These are phyloP conservation scores for Engraulis encrasicolus DNA, from an alignment of 2,113 vertebrate genomes.

Conservation along the genomic window DNA sequence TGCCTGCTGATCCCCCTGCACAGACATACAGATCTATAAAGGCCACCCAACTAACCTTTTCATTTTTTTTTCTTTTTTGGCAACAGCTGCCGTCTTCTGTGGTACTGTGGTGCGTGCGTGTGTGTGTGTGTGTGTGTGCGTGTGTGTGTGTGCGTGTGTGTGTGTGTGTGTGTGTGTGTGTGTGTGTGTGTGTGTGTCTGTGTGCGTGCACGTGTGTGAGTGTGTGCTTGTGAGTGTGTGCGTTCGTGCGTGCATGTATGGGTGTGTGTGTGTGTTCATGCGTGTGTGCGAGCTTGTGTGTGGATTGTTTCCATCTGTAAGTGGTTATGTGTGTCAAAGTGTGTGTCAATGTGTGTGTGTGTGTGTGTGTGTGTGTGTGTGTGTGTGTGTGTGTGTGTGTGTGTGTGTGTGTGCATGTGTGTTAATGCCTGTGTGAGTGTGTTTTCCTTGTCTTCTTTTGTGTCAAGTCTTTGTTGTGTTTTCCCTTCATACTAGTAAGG, in stretches of 20 bases:
- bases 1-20: slow-evolving; percentile 56
- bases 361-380: not conserved
- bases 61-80: slow-evolving; percentile 49
- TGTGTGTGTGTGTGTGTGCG: slow-evolving; percentile 22
- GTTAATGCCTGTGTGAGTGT: not conserved
- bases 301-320: not conserved
- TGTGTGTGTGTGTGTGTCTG: not conserved
- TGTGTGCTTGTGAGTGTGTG: not conserved
- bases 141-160: slow-evolving; percentile 29
- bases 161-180: not conserved
- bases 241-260: not conserved
- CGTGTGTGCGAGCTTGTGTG: not conserved
- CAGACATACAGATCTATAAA: slow-evolving; percentile 72
- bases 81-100: slow-evolving; percentile 34
- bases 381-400: not conserved
- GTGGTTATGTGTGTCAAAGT: not conserved
- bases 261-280: not conserved
- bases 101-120: not conserved
- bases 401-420: not conserved
- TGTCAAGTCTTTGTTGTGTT: not conserved
- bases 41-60: slow-evolving; percentile 72
- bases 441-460: not conserved
- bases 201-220: not conserved
- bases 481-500: not conserved
- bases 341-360: not conserved